These are phyloP conservation scores for Odontomachus brunneus DNA, from an alignment of 1,140 invertebrate genomes.

Conservation along the genomic window DNA sequence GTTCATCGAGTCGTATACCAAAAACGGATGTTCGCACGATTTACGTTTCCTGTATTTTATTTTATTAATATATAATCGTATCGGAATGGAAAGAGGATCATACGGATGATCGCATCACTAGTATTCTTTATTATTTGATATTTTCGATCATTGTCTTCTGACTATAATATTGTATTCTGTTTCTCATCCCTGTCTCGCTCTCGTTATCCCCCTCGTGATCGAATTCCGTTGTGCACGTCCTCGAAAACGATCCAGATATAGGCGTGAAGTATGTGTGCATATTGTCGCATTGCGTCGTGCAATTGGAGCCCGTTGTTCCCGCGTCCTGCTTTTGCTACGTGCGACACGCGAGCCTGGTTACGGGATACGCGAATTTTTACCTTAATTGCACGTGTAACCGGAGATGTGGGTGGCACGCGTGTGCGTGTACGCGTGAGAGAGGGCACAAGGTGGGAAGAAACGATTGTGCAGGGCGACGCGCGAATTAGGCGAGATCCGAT, in stretches of 20 bases:
- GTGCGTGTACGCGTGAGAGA: conserved; percentile 8
- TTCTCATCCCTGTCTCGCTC: not conserved
- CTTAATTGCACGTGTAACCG: conserved; percentile 22
- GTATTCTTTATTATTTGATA: not conserved
- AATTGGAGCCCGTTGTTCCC: conserved; percentile 28
- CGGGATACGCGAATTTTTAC: conserved; percentile 53
- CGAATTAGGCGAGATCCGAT: too few species aligned
- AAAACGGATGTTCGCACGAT: too few species aligned
- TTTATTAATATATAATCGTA: too few species aligned
- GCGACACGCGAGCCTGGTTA: conserved; percentile 35
- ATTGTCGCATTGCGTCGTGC: conserved; percentile 40
- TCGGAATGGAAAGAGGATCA: too few species aligned
- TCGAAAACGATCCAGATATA: not conserved
- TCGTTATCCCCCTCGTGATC: not conserved
- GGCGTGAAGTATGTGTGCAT: conserved; percentile 24
- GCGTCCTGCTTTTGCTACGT: conserved; percentile 20
- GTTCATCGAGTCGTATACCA: too few species aligned
- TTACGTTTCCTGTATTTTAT: too few species aligned
- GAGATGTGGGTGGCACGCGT: conserved; percentile 14
- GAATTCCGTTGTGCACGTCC: not conserved
- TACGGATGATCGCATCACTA: not conserved
- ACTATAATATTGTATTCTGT: not conserved
- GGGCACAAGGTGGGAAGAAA: conserved; percentile 20
- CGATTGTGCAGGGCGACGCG: not conserved
- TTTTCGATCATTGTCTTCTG: not conserved